Evolutionary conservation across 64 coral and sea anemone genomes (phyloP), one percentile per base, ranked within the genome.

Genomic region (Pocillopora verrucosa): DNA sequence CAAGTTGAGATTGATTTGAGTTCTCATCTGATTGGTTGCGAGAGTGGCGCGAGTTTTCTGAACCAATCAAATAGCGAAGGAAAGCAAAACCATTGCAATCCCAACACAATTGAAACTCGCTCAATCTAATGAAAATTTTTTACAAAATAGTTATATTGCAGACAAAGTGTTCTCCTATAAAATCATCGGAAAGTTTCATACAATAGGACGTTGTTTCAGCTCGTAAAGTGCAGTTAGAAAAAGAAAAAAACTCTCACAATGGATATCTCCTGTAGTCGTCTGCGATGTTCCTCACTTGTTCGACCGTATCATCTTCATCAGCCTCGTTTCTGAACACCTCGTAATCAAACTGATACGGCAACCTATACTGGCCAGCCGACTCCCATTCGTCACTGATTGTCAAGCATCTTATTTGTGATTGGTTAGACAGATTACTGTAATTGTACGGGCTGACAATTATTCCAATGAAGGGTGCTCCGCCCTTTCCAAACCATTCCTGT

Each of bases 401-500:
- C 83, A 97, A 70, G 73, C 87, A 93, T 37, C 87, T 97, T 45
- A 97, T 80, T 58, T 97, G 95, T 64, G 95, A 97, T 87, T 97
- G 91, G 73, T 90, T 97, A 19, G 95, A 93, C 7, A 83, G 79
- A 61, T 97, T 97, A 10, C 76, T 88, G 88, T 97, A 97, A 68
- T 97, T 97, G 24, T 97, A 97, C 4, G 95, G 95, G 36, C 95
- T 97, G 12, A 92, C 92, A 35, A 97, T 97, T 58, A 97, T 86
- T 34, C 95, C 95, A n/a, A 97, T 80, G 36, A 97, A 97, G 0
- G 95, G 91, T 0, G 95, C 95, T 16, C 95, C 95, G 10, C 95
- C 95, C 37, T 97, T 97, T 22, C 68, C 88, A 77, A 97, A 97
- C 95, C 95, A 97, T 85, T 97, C 95, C 95, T 97, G 76, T 20